Evolutionary conservation across 2,888 invertebrate species (phyloP).

Genomic region (Tachina grossa): DNA sequence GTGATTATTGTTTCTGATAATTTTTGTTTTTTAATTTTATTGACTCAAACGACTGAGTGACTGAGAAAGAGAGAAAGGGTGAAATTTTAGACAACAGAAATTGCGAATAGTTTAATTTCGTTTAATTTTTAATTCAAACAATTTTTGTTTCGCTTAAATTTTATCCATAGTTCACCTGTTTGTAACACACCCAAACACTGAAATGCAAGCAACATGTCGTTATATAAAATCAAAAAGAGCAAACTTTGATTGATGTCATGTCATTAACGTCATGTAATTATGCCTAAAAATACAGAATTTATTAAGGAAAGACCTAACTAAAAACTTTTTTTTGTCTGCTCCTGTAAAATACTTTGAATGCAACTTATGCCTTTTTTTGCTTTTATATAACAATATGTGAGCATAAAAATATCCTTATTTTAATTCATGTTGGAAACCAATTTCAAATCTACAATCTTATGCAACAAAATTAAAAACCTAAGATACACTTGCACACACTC

Average conservation of each 20-base stretch:
- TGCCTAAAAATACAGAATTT: too few species aligned
- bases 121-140: slow-evolving; percentile 30
- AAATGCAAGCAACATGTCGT: not conserved
- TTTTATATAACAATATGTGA: not conserved
- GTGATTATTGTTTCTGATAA: not conserved
- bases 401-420: slow-evolving; percentile 32
- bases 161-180: slow-evolving; percentile 39
- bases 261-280: too few species aligned
- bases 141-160: slow-evolving; percentile 10
- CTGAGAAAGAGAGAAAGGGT: not conserved
- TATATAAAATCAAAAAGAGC: too few species aligned
- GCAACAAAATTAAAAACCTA: slow-evolving; percentile 26
- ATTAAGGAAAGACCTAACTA: too few species aligned
- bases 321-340: too few species aligned
- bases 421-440: slow-evolving; percentile 17
- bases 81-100: not conserved
- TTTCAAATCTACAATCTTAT: slow-evolving; percentile 20
- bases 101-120: slow-evolving; percentile 1
- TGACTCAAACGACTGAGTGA: not conserved
- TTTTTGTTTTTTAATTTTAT: slow-evolving; percentile 4
- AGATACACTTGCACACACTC: not conserved
- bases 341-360: not conserved
- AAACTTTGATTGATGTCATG: too few species aligned
- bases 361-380: too few species aligned
- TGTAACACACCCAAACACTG: not conserved